phyloP scores from a whole-genome alignment of 2,888 invertebrate species.

The Aporophyla lueneburgensis region DNA sequence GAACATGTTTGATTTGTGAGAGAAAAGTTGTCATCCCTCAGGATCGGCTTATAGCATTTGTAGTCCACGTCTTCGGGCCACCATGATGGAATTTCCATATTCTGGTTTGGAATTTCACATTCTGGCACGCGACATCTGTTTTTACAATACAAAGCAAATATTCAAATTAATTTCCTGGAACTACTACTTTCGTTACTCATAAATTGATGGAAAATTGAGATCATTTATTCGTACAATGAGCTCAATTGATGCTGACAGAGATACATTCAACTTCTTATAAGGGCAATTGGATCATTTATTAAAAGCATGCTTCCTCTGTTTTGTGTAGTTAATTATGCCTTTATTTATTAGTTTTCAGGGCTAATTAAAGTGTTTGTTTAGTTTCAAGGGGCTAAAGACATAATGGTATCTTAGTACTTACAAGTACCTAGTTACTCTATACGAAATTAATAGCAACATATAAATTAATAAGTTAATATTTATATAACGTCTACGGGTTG shows the following conservation, averaged over 20 bases:
- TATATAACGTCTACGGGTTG: too few relatives aligned
- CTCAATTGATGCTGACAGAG: slow-evolving; percentile 59
- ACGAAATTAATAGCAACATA: neutral
- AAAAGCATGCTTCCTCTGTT: slow-evolving; percentile 20
- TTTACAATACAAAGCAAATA: slow-evolving; percentile 28
- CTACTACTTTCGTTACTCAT: neutral
- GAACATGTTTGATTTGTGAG: slow-evolving; percentile 75
- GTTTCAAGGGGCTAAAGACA: neutral
- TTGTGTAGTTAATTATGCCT: neutral
- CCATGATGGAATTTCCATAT: slow-evolving; percentile 74
- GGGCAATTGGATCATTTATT: slow-evolving; percentile 40
- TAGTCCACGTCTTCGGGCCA: slow-evolving; percentile 79
- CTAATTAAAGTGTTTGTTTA: slow-evolving; percentile 15
- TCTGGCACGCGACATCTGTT: slow-evolving; percentile 81
- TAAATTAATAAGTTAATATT: too few relatives aligned
- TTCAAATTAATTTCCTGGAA: slow-evolving; percentile 11
- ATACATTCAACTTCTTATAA: slow-evolving; percentile 34
- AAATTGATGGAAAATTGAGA: slow-evolving; percentile 26
- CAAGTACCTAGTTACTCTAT: neutral
- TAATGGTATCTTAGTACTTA: neutral
- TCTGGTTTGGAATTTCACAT: slow-evolving; percentile 72
- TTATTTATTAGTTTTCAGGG: slow-evolving; percentile 3
- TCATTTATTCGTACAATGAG: slow-evolving; percentile 49
- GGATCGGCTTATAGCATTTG: slow-evolving; percentile 77
- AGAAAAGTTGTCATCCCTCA: slow-evolving; percentile 68